These are phyloP conservation scores for Sciaenops ocellatus DNA, from an alignment of 2,797 vertebrate species.

Conservation along the genomic window DNA sequence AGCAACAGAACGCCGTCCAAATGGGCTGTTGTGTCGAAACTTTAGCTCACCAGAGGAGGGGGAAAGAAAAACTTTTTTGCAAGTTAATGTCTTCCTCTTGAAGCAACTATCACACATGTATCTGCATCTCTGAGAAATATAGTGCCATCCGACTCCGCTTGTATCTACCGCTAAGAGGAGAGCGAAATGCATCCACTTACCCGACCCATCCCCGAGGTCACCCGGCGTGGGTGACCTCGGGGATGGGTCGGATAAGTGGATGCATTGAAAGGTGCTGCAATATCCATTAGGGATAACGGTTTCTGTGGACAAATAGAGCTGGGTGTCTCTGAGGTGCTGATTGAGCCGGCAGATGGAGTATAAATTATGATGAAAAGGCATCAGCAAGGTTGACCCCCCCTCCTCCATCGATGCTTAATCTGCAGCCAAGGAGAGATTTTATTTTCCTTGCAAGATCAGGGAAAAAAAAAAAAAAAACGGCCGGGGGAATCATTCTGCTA, in stretches of 20 bases:
- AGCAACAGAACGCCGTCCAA: slow-evolving; percentile 66
- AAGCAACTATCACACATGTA: slow-evolving; percentile 43
- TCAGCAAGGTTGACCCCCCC: slow-evolving; percentile 77
- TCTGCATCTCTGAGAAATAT: slow-evolving; percentile 25
- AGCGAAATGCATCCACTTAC: too few species aligned
- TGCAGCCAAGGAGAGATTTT: slow-evolving; percentile 84
- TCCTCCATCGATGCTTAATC: slow-evolving; percentile 81
- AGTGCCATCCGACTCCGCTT: slow-evolving; percentile 59
- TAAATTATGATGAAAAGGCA: slow-evolving; percentile 86
- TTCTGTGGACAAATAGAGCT: slow-evolving; percentile 69
- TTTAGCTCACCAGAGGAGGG: slow-evolving; percentile 63
- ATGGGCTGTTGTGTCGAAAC: slow-evolving; percentile 67
- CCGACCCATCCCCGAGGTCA: too few species aligned
- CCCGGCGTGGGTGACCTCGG: slow-evolving; percentile 28
- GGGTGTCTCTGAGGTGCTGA: slow-evolving; percentile 84
- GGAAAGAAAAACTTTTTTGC: slow-evolving; percentile 51
- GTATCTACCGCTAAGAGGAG: slow-evolving; percentile 31
- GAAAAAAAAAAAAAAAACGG: slow-evolving; percentile 48
- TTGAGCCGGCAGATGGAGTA: slow-evolving; percentile 83
- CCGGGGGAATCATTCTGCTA: slow-evolving; percentile 81
- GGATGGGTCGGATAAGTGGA: slow-evolving; percentile 27
- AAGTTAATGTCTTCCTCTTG: slow-evolving; percentile 68
- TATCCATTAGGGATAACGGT: slow-evolving; percentile 73
- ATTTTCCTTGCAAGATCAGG: slow-evolving; percentile 84
- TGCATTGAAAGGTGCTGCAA: slow-evolving; percentile 68